Base-by-base conservation (phyloP, 1,140 invertebrate species). In the Leptonema lineaticorne region DNA sequence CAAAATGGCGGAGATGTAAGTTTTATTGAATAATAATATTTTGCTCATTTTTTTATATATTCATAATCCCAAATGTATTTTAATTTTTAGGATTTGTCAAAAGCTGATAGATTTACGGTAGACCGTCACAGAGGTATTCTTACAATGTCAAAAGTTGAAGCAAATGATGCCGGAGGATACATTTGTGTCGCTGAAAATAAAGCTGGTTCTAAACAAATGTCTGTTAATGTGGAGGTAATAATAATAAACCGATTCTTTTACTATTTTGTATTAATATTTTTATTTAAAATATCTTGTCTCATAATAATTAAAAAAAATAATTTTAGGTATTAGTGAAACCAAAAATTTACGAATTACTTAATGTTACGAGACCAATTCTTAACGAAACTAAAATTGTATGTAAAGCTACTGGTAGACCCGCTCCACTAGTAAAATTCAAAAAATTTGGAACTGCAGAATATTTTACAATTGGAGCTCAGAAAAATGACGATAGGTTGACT, bases 111-210 rank as follows among this genome's bases (percentile, higher is more conserved):
- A 57, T 94, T 92, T 75, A 83, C 83, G 24, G 92, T 94, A 0
- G 88, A 93, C 74, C 79, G 87, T 63, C 83, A 84, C 69, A 89
- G 85, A 0, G 89, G 89, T 11, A 72, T 87, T 8, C 76, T 97
- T 9, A 89, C 85, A 0, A 91, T 97, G 68, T 88, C 84, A 29
- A 86, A 89, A 72, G 89, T 95, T 0, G 87, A 88, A 65, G 87
- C 88, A 62, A 88, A 88, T 0, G 93, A 96, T 77, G 86, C 88
- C 50, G 92, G 91, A 0, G 85, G 85, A 28, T 96, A 95, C 75
- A 89, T 87, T 46, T 97, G 95, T 76, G 86, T 86, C 26, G 95
- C 94, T 0, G 85, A 83, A 46, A 97, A 96, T 76, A 82, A 83
- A 14, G 95, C 93, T 8, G 94, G 92, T 0, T 79, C 83, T 24